Evolutionary conservation across 2,888 invertebrate species (phyloP), one percentile per base, ranked within the genome.

Genomic region (Hyposoter dolosus): DNA sequence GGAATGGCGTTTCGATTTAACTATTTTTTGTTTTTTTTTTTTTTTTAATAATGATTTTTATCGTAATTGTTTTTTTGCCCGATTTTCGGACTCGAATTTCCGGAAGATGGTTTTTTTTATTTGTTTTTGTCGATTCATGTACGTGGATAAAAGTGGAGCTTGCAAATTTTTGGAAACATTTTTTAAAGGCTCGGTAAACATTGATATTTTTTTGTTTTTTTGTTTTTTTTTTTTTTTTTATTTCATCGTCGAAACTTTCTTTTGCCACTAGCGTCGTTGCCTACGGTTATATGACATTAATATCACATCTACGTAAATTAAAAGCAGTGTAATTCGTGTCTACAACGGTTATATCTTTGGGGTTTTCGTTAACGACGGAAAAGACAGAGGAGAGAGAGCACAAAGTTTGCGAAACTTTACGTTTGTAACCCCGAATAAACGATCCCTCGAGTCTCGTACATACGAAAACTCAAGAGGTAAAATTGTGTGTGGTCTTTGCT

Each of bases 321-420:
- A 60, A 43, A 53, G 56, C 40, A 60, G 28, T 40, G 43, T 60
- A 75, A 75, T 60, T 75, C 43, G 43, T 45, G 28, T 75, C 75
- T 17, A n/a, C 43, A 12, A 23, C 5, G 17, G 60, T 17, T 17
- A 45, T 75, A 17, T 23, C 43, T 60, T 60, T 45, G 9, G 17
- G 23, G 23, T 45, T 43, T 60, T 47, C 43, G 43, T 60, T 32
- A 43, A 28, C 60, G 75, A 43, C 66, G 50, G 15, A 40, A 66
- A 77, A 77, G 35, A 50, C 47, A 40, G 47, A 43, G 32, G 45
- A 19, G 63, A 63, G 63, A 63, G 63, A 72, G 23, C 9, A 32
- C 66, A 74, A 85, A 85, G 83, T 85, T 85, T 68, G 76, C 71
- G 19, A 77, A 76, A 71, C 71, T 85, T 60, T 66, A 75, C 40